Base-by-base conservation (phyloP, 1,140 invertebrate species). In the Procambarus clarkii region DNA sequence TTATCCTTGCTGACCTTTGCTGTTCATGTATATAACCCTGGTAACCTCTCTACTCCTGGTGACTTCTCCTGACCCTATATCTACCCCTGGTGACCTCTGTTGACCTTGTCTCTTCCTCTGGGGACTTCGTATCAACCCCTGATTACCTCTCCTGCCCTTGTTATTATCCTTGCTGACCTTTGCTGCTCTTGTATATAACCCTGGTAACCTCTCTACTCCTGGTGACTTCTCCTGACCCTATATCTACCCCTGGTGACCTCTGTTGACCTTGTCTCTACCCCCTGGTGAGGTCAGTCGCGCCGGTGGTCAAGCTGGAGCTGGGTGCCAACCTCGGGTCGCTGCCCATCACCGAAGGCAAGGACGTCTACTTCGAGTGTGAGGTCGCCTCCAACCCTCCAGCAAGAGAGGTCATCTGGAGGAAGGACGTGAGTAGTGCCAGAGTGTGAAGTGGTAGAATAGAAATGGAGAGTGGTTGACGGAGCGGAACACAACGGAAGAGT, bases 321-420 rank as follows among this genome's bases (percentile, higher is more conserved):
- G 81, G 81, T 11, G 54, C 81, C 81, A 83, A 69, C 81, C 81
- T 83, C 58, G 81, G 44, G 81, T 54, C 80, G 7, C 81, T 45
- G 13, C 58, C 58, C 81, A 69, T 21, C 98, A 92, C 97, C 97
- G 94, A 97, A 98, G 95, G 97, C 76, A 97, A 97, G 94, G 97
- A 98, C 95, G 97, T 98, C 85, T 98, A 98, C 94, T 98, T 98
- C 94, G 97, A 97, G 94, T 98, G 98, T 94, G 96, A 97, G 94
- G 97, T 98, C 91, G 96, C 96, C 94, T 96, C 97, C 88, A 98
- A 98, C 95, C 97, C 9, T 95, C 95, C 34, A 58, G 81, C 15
- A 48, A 64, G 46, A 97, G 97, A 93, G 50, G 50, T 98, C 93
- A 95, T 97, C 77, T 98, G 97, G 97, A 97, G 97, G 94, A 97